A percentile compares a stretch with the other conserved stretches of the same genome.
Conservation (phyloP, 2,797 vertebrate species). For the Paguma larvata region DNA sequence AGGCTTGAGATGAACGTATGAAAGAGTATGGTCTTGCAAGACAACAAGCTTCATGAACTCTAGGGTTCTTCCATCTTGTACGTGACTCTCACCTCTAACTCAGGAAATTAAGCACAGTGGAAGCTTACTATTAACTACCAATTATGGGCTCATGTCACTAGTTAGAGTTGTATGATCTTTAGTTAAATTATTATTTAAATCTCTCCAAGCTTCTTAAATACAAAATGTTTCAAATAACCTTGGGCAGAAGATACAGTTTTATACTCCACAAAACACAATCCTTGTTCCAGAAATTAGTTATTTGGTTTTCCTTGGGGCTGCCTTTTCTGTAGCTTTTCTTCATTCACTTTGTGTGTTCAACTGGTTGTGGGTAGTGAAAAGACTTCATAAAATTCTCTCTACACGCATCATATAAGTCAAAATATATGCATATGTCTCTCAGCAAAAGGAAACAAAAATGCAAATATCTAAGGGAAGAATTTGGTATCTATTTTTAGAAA, state of each 20-base stretch:
- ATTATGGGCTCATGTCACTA: neutral
- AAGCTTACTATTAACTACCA: neutral
- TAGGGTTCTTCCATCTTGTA: neutral
- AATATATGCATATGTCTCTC: neutral
- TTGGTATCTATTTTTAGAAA: constrained; percentile 68
- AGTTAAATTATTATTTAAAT: constrained; percentile 22
- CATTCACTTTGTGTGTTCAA: neutral
- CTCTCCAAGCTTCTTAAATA: constrained; percentile 27
- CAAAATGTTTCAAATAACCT: neutral
- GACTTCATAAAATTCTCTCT: constrained; percentile 46
- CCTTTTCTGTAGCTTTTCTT: constrained; percentile 8
- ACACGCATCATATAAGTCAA: constrained; percentile 13
- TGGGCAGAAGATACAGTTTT: neutral
- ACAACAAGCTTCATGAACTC: neutral
- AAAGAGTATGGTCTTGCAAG: neutral
- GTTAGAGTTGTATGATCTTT: neutral
- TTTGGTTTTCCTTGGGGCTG: neutral
- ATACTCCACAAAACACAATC: neutral
- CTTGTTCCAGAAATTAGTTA: constrained; percentile 3
- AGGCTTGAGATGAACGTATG: neutral
- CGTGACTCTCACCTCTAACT: neutral
- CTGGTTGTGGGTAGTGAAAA: constrained; percentile 14
- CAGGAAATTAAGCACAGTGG: neutral
- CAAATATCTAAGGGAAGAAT: constrained; percentile 50
- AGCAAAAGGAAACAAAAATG: constrained; percentile 48